Base-by-base conservation (phyloP, 2,888 invertebrate genomes). In the Watsonalla binaria region DNA sequence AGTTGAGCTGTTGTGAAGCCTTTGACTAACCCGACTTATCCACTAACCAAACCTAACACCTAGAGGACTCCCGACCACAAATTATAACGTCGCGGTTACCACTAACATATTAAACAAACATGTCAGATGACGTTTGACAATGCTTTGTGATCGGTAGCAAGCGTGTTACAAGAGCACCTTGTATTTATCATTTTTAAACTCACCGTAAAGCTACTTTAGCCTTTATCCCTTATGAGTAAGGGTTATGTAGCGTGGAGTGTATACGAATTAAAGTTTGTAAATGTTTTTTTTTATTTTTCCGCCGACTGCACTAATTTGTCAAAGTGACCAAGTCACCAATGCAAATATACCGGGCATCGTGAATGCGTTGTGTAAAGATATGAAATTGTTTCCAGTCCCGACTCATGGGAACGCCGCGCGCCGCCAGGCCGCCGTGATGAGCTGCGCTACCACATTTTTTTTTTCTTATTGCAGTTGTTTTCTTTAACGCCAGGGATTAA, bases 311-410 rank as follows among this genome's bases (percentile, higher is more conserved):
- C 89, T 87, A 89, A 88, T 89, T 87, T 81, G 82, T 88, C 78
- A 72, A 74, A 73, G 77, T 73, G 78, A 75, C 80, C 80, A 78
- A 85, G 86, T 86, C 87, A 84, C 85, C 82, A 89, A 86, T 78
- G 86, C 89, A 90, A 90, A 90, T 85, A 90, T 74, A 74, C 71
- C 64, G 73, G 70, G 74, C 63, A 72, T 82, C 78, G 90, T 90
- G 85, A 90, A 90, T 88, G 76, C 73, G 66, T 88, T 90, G 83
- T 75, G 90, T 87, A 85, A 90, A 90, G 86, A 84, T 78, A 76
- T 79, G 86, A 87, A 86, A 86, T 87, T 89, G 86, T 88, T 88
- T 86, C 86, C 83, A 82, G 70, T 63, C 68, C 58, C 64, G 68
- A 66, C 68, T 68, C 85, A 82, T 89, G 89, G 89, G 90, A 89